phyloP scores from a whole-genome alignment of 2,797 vertebrate genomes.

The Rhinophrynus dorsalis region DNA sequence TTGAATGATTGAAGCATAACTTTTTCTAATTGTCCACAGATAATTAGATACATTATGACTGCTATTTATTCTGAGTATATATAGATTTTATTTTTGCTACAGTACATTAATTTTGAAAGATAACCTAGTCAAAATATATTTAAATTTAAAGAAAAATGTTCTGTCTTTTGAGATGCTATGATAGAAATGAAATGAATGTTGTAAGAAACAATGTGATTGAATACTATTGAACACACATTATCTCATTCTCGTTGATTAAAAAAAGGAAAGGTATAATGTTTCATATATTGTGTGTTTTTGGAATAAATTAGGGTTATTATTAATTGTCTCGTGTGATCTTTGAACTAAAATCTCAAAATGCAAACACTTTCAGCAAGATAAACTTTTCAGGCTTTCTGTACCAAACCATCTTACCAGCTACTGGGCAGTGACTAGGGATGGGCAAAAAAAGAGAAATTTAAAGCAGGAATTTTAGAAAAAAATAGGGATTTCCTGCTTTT shows the following conservation, averaged over 20 bases:
- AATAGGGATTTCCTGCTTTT: no score
- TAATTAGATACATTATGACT: conserved; percentile 65
- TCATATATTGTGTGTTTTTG: no score
- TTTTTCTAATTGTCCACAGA: conserved; percentile 59
- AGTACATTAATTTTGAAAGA: conserved; percentile 61
- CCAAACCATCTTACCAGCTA: no score
- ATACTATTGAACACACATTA: background rate
- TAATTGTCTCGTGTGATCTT: no score
- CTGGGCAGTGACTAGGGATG: no score
- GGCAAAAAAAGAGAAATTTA: no score
- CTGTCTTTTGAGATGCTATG: background rate
- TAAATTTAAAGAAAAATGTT: conserved; percentile 7
- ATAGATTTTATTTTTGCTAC: conserved; percentile 63
- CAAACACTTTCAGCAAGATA: no score
- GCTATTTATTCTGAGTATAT: no score
- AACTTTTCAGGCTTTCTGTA: no score
- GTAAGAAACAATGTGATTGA: background rate
- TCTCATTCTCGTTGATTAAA: conserved; percentile 15
- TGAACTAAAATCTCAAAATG: no score
- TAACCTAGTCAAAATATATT: conserved; percentile 49
- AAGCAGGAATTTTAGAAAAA: no score
- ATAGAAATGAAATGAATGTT: conserved; percentile 3
- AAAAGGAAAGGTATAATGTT: conserved; percentile 7
- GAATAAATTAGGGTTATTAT: no score
- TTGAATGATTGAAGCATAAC: conserved; percentile 42